phyloP scores from a whole-genome alignment of 1,140 invertebrate species.

The Caenorhabditis remanei region DNA sequence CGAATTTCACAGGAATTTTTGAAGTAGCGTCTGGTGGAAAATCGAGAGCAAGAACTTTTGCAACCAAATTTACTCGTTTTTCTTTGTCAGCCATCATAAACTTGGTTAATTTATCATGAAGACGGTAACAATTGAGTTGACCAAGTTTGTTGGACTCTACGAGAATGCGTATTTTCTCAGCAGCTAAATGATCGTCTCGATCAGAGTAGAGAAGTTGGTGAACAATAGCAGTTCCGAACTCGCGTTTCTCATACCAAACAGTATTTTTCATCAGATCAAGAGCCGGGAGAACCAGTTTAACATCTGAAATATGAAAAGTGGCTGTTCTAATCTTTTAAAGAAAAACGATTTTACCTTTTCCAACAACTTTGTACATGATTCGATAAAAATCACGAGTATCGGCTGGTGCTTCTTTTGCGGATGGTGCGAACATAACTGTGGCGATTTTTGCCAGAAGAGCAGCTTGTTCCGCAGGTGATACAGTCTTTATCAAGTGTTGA shows the following conservation, averaged over 20 bases:
- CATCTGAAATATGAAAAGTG: neutral
- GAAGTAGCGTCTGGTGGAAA: constrained; percentile 1
- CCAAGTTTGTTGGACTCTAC: constrained; percentile 27
- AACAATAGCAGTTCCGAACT: constrained; percentile 33
- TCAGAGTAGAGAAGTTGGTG: constrained; percentile 11
- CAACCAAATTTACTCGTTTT: neutral
- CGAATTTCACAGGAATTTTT: constrained; percentile 10
- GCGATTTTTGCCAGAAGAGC: constrained; percentile 1
- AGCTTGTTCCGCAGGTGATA: constrained; percentile 23
- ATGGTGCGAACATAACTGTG: constrained; percentile 26
- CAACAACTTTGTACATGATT: constrained; percentile 12
- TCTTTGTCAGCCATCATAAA: constrained; percentile 37
- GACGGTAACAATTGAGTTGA: neutral
- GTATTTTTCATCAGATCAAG: constrained; percentile 16
- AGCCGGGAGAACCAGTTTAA: constrained; percentile 10
- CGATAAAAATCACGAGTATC: neutral
- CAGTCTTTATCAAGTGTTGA: constrained; percentile 18
- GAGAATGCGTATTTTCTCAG: constrained; percentile 9
- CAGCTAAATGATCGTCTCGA: constrained; percentile 21
- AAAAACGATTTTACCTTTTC: constrained; percentile 1
- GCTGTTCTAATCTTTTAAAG: neutral
- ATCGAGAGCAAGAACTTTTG: neutral
- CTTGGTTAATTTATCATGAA: neutral
- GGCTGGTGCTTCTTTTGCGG: neutral
- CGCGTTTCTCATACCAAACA: constrained; percentile 21